These are phyloP conservation scores for Tokudaia muenninki DNA, from an alignment of 2,797 vertebrate genomes.

Conservation along the genomic window DNA sequence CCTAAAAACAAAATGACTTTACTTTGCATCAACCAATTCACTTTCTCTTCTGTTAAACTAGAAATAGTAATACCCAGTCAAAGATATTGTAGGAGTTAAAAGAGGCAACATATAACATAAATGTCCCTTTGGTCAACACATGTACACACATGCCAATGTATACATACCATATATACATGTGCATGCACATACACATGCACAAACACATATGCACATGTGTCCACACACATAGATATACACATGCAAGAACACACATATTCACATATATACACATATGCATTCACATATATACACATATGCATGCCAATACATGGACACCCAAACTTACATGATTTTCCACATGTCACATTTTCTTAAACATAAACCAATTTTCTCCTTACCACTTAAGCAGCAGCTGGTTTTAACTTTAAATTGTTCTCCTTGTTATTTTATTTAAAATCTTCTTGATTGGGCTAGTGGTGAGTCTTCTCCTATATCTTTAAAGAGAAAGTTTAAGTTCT, in stretches of 20 bases:
- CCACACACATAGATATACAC: too few species aligned
- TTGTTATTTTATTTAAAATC: conserved; percentile 3
- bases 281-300: background rate
- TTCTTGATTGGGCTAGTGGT: background rate
- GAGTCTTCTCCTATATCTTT: background rate
- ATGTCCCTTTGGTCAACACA: background rate
- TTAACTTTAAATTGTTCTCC: background rate
- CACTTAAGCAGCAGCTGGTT: background rate
- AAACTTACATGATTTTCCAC: background rate
- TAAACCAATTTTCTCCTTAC: conserved; percentile 17
- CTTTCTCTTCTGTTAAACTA: background rate
- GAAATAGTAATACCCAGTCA: background rate
- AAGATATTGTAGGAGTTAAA: background rate
- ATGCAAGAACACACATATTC: background rate
- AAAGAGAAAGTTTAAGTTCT: background rate
- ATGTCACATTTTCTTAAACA: background rate
- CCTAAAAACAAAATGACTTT: background rate
- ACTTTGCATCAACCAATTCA: background rate
- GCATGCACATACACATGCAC: too few species aligned
- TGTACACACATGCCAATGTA: background rate
- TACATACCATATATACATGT: background rate
- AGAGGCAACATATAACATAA: background rate
- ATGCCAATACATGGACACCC: background rate
- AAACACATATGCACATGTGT: too few species aligned
- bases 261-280: background rate